A percentile compares a stretch with the other conserved stretches of the same genome.
Evolutionary conservation across 1,140 invertebrate genomes (phyloP).

Genomic region (Brachionus sp.): DNA sequence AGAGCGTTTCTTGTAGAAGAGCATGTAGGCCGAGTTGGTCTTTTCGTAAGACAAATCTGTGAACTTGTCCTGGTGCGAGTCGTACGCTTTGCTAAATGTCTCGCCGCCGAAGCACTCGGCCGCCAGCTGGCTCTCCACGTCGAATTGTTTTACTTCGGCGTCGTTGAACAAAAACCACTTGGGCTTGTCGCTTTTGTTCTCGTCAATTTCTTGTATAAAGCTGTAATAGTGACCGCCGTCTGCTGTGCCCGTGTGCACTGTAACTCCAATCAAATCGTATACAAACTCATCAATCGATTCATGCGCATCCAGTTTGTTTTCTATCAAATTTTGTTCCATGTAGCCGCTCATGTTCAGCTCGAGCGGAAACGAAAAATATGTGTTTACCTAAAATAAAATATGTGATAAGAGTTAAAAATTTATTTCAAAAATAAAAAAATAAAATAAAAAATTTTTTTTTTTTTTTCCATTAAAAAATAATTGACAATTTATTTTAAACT

Average conservation of each 20-base stretch:
- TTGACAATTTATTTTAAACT: too few species aligned
- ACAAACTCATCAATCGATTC: conserved; percentile 62
- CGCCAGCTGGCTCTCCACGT: conserved; percentile 81
- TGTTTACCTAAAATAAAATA: conserved; percentile 71
- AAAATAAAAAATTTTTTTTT: too few species aligned
- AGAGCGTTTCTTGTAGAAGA: conserved; percentile 75
- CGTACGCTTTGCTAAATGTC: conserved; percentile 92
- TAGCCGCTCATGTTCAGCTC: conserved; percentile 87
- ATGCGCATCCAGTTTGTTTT: conserved; percentile 53
- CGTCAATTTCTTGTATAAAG: conserved; percentile 74
- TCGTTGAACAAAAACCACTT: conserved; percentile 81
- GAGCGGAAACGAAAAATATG: conserved; percentile 92
- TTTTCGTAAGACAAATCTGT: conserved; percentile 96
- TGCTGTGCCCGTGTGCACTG: conserved; percentile 90
- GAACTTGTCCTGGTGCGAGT: conserved; percentile 89
- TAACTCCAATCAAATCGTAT: conserved; percentile 89
- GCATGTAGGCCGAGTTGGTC: conserved; percentile 93
- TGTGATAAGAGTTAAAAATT: not conserved
- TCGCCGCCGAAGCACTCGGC: conserved; percentile 93
- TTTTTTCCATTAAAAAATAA: too few species aligned
- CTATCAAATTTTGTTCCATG: conserved; percentile 78
- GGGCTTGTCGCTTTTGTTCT: conserved; percentile 49
- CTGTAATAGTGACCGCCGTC: conserved; percentile 95
- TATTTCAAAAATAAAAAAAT: too few species aligned
- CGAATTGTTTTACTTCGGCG: conserved; percentile 90